phyloP scores from a whole-genome alignment of 1,140 invertebrate species.

The Sarcophaga peregrina region DNA sequence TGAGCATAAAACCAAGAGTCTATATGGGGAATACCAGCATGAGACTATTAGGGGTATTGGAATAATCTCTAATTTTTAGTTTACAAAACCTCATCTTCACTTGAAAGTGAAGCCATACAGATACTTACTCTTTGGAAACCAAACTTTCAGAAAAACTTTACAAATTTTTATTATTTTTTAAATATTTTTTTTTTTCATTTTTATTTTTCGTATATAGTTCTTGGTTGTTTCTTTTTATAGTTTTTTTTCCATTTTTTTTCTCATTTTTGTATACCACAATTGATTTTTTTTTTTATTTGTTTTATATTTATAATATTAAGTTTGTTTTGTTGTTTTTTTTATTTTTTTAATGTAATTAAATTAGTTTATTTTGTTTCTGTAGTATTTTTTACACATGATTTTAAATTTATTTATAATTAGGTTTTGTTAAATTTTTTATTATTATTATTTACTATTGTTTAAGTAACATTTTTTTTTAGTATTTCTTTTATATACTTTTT shows the following conservation, averaged over 20 bases:
- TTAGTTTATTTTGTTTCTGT: not conserved
- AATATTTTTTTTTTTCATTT: constrained; percentile 22
- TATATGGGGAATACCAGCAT: no score
- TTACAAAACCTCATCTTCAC: no score
- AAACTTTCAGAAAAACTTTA: no score
- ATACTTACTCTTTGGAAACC: no score
- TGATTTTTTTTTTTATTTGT: constrained; percentile 27
- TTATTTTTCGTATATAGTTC: constrained; percentile 35
- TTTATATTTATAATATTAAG: constrained; percentile 11
- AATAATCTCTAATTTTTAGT: no score
- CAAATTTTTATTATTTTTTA: not conserved
- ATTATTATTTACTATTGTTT: no score
- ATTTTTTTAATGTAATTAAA: constrained; percentile 1
- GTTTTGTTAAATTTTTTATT: not conserved
- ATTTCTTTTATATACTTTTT: not conserved
- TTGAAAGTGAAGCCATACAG: no score
- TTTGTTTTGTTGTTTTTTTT: not conserved
- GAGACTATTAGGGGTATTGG: no score
- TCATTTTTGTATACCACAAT: constrained; percentile 38
- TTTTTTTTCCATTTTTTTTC: constrained; percentile 29
- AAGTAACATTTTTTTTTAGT: not conserved
- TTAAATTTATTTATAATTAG: not conserved
- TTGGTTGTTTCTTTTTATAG: not conserved
- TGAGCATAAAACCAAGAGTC: no score
- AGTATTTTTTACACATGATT: constrained; percentile 34